Conservation (phyloP, 1,140 invertebrate species). For the Drosophila repleta region DNA sequence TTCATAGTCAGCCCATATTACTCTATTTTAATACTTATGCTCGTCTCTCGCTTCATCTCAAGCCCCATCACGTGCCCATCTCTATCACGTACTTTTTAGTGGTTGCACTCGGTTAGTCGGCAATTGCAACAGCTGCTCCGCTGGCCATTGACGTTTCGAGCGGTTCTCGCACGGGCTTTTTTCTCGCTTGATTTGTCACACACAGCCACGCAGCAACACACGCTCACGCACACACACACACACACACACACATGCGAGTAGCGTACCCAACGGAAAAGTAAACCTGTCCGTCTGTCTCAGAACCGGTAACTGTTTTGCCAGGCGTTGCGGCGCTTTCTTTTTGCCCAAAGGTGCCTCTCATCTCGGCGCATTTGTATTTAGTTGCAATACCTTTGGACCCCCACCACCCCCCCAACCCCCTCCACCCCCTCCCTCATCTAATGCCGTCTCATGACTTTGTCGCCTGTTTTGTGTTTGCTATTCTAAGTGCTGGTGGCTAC, state of each 20-base stretch:
- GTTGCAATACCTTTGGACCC: slow-evolving; percentile 61
- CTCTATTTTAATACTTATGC: no score
- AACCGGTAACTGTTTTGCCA: slow-evolving; percentile 68
- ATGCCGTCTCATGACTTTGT: slow-evolving; percentile 34
- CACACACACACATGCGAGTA: not conserved
- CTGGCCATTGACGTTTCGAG: slow-evolving; percentile 75
- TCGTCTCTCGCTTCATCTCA: no score
- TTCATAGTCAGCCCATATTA: no score
- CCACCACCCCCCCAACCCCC: not conserved
- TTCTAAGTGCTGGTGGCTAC: slow-evolving; percentile 71
- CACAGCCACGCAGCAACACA: slow-evolving; percentile 25
- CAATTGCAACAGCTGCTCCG: slow-evolving; percentile 16
- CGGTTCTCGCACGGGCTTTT: slow-evolving; percentile 46
- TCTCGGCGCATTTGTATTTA: slow-evolving; percentile 71
- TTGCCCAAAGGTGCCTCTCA: slow-evolving; percentile 67
- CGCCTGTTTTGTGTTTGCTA: slow-evolving; percentile 62
- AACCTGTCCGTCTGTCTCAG: slow-evolving; percentile 64
- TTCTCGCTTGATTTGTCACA: slow-evolving; percentile 80
- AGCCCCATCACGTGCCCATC: not conserved
- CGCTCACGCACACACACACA: not conserved
- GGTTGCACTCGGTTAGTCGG: slow-evolving; percentile 16
- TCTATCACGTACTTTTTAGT: not conserved
- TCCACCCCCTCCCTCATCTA: not conserved
- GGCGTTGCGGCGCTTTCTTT: slow-evolving; percentile 67
- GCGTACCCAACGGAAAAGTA: slow-evolving; percentile 74